phyloP scores from a whole-genome alignment of 2,797 vertebrate species.

The Crocidura indochinensis region DNA sequence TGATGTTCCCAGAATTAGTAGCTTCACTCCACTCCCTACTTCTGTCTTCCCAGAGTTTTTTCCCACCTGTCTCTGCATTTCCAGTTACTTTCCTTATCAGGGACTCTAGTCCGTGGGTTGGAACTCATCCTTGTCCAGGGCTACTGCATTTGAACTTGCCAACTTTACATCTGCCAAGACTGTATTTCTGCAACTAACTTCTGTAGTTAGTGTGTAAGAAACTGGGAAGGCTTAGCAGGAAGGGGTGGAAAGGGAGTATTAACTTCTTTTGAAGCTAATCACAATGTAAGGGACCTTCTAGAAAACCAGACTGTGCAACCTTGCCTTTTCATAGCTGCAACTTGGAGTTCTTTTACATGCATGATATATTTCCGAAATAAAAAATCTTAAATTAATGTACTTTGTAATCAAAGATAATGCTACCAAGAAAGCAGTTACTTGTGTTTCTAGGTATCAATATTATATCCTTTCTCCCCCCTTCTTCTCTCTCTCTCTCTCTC shows the following conservation, averaged over 20 bases:
- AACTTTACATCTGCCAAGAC: background rate
- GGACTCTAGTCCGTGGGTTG: background rate
- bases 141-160: background rate
- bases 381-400: too few relatives aligned
- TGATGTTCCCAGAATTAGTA: background rate
- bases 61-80: background rate
- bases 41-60: background rate
- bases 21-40: too few relatives aligned
- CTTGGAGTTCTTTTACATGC: too few relatives aligned
- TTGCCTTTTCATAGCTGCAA: too few relatives aligned
- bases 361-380: too few relatives aligned
- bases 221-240: background rate
- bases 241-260: background rate
- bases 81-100: constrained; percentile 4
- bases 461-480: too few relatives aligned
- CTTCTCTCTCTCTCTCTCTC: too few relatives aligned
- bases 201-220: constrained; percentile 6
- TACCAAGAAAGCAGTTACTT: constrained; percentile 63
- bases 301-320: too few relatives aligned
- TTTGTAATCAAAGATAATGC: constrained; percentile 66
- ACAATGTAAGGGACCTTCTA: background rate
- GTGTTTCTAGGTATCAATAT: constrained; percentile 16
- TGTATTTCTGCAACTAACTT: background rate
- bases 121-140: background rate
- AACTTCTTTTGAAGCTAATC: constrained; percentile 37